phyloP scores from a whole-genome alignment of 2,888 invertebrate species.

The Gasteruption jaculator region DNA sequence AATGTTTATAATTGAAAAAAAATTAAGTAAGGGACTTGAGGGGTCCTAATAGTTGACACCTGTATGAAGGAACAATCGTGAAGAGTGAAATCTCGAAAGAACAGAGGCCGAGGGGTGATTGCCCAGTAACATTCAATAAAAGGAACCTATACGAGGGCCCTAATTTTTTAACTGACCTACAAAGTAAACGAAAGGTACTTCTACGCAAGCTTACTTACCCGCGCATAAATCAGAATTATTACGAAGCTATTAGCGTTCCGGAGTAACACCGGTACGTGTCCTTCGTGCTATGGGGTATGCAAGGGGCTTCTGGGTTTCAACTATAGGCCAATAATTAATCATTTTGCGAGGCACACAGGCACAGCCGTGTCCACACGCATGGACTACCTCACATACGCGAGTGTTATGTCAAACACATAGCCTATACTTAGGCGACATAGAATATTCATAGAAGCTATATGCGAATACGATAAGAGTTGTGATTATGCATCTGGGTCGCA shows the following conservation, averaged over 20 bases:
- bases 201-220: constrained; percentile 38
- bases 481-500: constrained; percentile 38
- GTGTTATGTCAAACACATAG: constrained; percentile 34
- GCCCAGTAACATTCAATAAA: no score
- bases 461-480: constrained; percentile 39
- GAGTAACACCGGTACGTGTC: constrained; percentile 45
- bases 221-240: constrained; percentile 48
- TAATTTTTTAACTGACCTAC: no score
- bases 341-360: constrained; percentile 27
- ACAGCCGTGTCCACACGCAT: background rate
- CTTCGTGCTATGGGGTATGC: constrained; percentile 31
- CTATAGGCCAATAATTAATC: constrained; percentile 47
- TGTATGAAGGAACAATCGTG: no score
- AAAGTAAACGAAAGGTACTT: no score
- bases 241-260: constrained; percentile 45
- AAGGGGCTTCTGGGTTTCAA: constrained; percentile 20
- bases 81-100: no score
- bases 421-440: constrained; percentile 42
- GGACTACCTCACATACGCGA: no score
- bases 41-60: no score
- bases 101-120: no score
- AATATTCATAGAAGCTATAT: constrained; percentile 41
- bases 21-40: no score
- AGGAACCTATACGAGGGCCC: no score
- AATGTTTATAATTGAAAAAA: no score